Evolutionary conservation across 2,113 vertebrate genomes (phyloP), one percentile per base, ranked within the genome.

Genomic region (Python bivittatus): DNA sequence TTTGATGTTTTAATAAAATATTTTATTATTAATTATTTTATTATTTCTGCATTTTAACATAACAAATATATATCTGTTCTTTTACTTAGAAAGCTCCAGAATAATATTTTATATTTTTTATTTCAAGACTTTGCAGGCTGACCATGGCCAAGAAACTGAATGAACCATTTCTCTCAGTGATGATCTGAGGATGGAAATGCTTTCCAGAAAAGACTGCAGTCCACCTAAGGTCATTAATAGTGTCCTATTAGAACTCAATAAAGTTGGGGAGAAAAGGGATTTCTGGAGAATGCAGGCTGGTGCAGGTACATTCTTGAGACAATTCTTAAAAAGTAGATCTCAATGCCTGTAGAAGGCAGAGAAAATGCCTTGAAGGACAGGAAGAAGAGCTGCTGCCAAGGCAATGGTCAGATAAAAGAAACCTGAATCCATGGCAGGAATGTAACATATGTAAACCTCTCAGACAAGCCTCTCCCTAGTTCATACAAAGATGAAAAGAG

Each of bases 231-330:
- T n/a, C 61, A n/a, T 88, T 4, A 1, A 44, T 68, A 91, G 88
- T 60, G 20, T 85, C 6, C 60, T 91, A 23, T 88, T 52, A 86
- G 17, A 27, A 42, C 11, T 33, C 52, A n/a, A 4, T 58, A 13
- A 29, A 92, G 0, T 5, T 84, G 85, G 88, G 91, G 93, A 25
- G 8, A 13, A 87, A 4, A 4, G 20, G 13, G 20, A 60, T 83
- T 93, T 94, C 87, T 93, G 25, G 22, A 29, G 44, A 88, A 92
- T 17, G 1, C 0, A 90, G 29, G 92, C 68, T 52, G 92, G 44
- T 13, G 84, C 3, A 1, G 84, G 17, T n/a, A 92, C 72, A 56
- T 52, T 33, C 88, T 12, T 2, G 54, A 2, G 2, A 42, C 0
- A 0, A 93, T 10, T 0, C 3, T 1, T 42, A 84, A 23, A 27